Conservation (phyloP, 2,888 invertebrate species). For the Gandaritis pyraliata region DNA sequence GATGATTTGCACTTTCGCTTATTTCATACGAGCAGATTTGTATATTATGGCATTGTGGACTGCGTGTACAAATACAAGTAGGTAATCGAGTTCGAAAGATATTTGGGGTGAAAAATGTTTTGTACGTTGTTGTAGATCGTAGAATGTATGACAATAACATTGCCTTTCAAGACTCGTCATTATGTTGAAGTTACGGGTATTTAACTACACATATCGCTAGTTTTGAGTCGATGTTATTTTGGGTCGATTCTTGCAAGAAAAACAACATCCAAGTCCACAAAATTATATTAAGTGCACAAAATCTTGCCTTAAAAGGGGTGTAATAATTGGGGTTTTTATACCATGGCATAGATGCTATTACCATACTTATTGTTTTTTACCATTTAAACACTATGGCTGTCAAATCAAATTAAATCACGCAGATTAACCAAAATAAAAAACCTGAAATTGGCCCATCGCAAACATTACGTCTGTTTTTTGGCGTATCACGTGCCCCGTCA, state of each 20-base stretch:
- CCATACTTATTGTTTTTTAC: background rate
- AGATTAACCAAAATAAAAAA: slow-evolving; percentile 3
- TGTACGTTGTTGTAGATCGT: background rate
- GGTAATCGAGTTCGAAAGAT: too few species aligned
- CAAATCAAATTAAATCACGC: background rate
- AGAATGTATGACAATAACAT: too few species aligned
- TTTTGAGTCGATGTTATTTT: too few species aligned
- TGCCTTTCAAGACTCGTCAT: too few species aligned
- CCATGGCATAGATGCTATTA: background rate
- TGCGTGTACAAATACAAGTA: too few species aligned
- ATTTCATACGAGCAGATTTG: slow-evolving; percentile 16
- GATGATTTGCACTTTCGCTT: slow-evolving; percentile 32
- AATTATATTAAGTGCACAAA: too few species aligned
- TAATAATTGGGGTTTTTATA: background rate
- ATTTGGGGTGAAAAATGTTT: too few species aligned
- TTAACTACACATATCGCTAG: too few species aligned
- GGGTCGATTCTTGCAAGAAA: too few species aligned
- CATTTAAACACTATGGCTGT: background rate
- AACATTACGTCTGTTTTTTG: slow-evolving; percentile 19
- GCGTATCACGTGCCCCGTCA: slow-evolving; percentile 22
- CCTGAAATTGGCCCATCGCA: slow-evolving; percentile 5
- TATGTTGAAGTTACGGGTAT: too few species aligned
- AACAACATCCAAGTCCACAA: too few species aligned
- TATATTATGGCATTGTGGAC: background rate
- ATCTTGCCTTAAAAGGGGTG: background rate